Base-by-base conservation (phyloP, 2,113 vertebrate species). In the Aegotheles bennettii region DNA sequence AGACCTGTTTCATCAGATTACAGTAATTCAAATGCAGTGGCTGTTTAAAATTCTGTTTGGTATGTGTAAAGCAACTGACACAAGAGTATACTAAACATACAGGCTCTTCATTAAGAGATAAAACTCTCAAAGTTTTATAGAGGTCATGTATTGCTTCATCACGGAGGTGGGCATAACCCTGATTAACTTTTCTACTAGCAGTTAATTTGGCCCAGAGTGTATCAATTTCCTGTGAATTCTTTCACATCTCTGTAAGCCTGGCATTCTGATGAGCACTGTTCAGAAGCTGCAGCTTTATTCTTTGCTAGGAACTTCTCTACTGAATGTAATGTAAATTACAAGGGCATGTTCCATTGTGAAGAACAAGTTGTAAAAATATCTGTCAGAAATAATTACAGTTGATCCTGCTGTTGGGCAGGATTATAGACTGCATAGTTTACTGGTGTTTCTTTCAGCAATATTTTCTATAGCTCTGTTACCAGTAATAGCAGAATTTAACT, bases 331-430 rank as follows among this genome's bases (percentile, higher is more conserved):
- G 25, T 45, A 84, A 91, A 91, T 95, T 70, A 36, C 87, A 96
- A 86, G 63, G 48, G 8, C 84, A 84, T 65, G 45, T 84, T 94
- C 48, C 33, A 33, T 60, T 65, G 50, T 65, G 76, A 89, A 77
- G 54, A 89, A 43, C 20, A 73, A 68, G n/a, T 92, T 93, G 69
- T 60, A 78, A 89, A 87, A 94, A 91, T 74, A 81, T 18, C 67
- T 91, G 87, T 80, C 87, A 89, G 76, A 89, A 89, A 35, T 91
- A 89, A 93, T 86, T 92, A 86, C 43, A 60, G 71, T 76, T 64
- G 59, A 89, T 93, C 63, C 63, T 89, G 45, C 63, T 84, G 33
- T 80, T 1, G 0, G 73, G 45, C 28, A 56, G 40, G 59, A 84
- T 33, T 77, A 87, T 28, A 77, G 81, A 84, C 59, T 74, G 54